These are phyloP conservation scores for Aspidoscelis tigris DNA, from an alignment of 2,113 vertebrate genomes.

Conservation along the genomic window DNA sequence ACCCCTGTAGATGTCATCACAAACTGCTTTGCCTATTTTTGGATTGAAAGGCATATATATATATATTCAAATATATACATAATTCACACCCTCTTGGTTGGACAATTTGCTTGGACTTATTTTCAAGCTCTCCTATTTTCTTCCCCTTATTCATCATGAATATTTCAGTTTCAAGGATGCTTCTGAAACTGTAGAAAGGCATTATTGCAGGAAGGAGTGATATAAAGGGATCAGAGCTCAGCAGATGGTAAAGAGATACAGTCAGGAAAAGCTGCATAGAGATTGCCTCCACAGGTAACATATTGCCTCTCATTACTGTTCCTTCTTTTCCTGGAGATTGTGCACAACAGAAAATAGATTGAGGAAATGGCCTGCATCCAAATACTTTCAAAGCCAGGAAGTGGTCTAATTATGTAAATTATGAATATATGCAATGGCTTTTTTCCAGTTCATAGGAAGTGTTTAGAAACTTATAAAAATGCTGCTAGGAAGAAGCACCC, in stretches of 20 bases:
- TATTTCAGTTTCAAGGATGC: neutral
- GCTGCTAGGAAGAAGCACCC: neutral
- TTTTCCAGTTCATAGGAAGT: constrained; percentile 4
- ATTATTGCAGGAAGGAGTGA: neutral
- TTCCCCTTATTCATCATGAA: neutral
- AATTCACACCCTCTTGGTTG: neutral
- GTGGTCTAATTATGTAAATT: constrained; percentile 1
- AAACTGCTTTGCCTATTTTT: neutral
- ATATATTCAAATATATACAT: neutral
- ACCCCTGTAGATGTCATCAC: neutral
- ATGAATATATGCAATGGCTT: neutral
- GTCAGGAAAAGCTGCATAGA: neutral
- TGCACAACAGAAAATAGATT: constrained; percentile 15
- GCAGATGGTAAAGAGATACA: neutral
- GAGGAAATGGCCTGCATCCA: constrained; percentile 21
- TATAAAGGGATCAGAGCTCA: neutral
- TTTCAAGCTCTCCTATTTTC: neutral
- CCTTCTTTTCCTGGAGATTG: neutral
- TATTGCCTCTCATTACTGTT: constrained; percentile 11
- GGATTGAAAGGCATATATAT: neutral
- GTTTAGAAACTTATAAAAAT: neutral
- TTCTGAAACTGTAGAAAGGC: neutral
- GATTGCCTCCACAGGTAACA: constrained; percentile 27
- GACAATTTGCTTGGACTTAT: neutral
- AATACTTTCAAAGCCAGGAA: constrained; percentile 3